These are phyloP conservation scores for Notothenia coriiceps DNA, from an alignment of 2,113 vertebrate species.

Conservation along the genomic window DNA sequence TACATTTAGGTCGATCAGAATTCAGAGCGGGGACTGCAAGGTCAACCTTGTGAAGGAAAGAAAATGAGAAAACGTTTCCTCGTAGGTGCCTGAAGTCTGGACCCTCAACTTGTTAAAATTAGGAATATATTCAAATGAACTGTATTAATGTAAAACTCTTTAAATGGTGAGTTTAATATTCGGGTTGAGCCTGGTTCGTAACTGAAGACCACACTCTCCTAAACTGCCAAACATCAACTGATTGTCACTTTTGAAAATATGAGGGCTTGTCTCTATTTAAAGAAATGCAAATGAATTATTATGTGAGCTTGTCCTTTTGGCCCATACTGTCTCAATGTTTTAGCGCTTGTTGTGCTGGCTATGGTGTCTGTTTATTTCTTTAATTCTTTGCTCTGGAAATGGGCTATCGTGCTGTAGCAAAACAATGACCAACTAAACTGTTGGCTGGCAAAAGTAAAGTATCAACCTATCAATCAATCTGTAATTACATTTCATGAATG, in stretches of 20 bases:
- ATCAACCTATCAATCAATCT: too few species aligned
- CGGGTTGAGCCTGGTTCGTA: neutral
- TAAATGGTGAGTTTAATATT: neutral
- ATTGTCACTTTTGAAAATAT: neutral
- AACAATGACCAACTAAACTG: too few species aligned
- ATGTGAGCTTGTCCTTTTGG: too few species aligned
- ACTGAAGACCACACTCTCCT: neutral
- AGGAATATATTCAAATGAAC: neutral
- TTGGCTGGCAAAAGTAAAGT: too few species aligned
- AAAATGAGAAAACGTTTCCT: neutral
- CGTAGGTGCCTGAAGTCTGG: neutral
- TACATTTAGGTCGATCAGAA: slow-evolving; percentile 1
- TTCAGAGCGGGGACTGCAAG: slow-evolving; percentile 5
- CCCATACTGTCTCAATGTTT: too few species aligned
- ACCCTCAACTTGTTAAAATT: neutral
- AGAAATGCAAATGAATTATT: neutral
- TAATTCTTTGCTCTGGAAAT: too few species aligned
- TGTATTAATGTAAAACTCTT: neutral
- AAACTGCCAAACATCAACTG: neutral
- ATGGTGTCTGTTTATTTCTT: too few species aligned
- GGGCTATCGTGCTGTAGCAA: too few species aligned
- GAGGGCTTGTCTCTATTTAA: neutral
- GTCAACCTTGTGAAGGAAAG: slow-evolving; percentile 4
- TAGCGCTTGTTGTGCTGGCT: too few species aligned
- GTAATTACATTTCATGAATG: neutral